Evolutionary conservation across 2,113 vertebrate genomes (phyloP), one percentile per base, ranked within the genome.

Genomic region (Ctenodactylus gundi): DNA sequence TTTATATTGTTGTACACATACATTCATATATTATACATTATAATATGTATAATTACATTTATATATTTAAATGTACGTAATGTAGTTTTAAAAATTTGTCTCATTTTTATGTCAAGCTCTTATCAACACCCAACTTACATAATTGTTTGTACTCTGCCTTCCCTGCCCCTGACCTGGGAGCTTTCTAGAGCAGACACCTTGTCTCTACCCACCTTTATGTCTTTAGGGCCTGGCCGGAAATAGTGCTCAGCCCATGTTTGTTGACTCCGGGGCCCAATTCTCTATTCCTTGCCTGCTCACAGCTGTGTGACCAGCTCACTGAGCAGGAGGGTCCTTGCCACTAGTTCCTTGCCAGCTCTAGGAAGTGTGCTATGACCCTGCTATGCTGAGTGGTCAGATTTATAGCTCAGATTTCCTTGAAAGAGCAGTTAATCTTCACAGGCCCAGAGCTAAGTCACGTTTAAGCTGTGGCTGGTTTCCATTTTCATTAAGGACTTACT

Each of bases 401-500:
- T 39, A 46, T 1, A 23, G 23, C 51, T 34, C 34, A 27, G 20
- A 20, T 76, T 85, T 72, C 67, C 46, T 70, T 77, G 77, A 27
- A 57, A 91, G 64, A 25, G 13, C 46, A 31, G 44, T 72, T 73
- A 4, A 29, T 78, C 21, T 73, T 62, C 46, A 6, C 4, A 13
- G 51, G 64, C 20, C 53, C 12, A 10, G 84, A 78, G 41, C 51
- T 36, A 51, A 34, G 49, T 55, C 13, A 25, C 13, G 44, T 39
- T 73, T 77, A 46, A n/a, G 82, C 36, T 65, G 1, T 3, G 41
- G 55, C 29, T 46, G 0, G 11, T 91, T 78, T 68, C 57, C 65
- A 72, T n/a, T 41, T 68, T 72, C 76, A 2, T 67, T 44, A 41
- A 84, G 84, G 75, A 68, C 94, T 76, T 92, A n/a, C 49, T 18